Evolutionary conservation across 2,797 vertebrate species (phyloP), one percentile per base, ranked within the genome.

Genomic region (Holocentrus rufus): DNA sequence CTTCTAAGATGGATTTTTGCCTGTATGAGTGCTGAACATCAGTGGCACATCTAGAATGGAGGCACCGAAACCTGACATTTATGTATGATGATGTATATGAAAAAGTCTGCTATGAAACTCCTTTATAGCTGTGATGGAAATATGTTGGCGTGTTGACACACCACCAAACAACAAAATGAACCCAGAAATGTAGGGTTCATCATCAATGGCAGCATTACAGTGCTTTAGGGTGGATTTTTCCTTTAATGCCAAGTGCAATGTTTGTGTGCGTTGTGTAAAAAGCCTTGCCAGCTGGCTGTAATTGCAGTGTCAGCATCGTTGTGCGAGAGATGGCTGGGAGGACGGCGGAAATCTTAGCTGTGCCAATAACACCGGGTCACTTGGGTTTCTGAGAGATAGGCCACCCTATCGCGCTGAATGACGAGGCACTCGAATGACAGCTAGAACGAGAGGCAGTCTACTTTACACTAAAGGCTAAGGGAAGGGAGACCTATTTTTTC

Each of bases 341-440:
- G 62, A 62, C 22, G 2, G 49, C 71, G 71, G 77, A 85, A 67
- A 83, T 56, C 79, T 68, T 55, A 86, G 65, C 65, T 6, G 5
- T 52, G 36, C 66, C 64, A 77, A 47, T 62, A 59, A 80, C 76
- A 81, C 53, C n/a, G 7, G 74, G 74, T 78, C 66, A 76, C 49
- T 64, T 64, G 20, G 58, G 72, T 84, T 81, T 82, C 56, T 69
- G 72, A 74, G 52, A 72, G 72, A 50, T 49, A 23, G 39, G 31
- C 60, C 30, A 9, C 65, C 46, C 66, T 59, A 34, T 34, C 50
- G 64, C 23, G 0, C 49, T 68, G 69, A 82, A 85, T 69, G 85
- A 87, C 60, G 17, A 76, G 58, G 69, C 53, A 46, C 76, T 85
- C 65, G 0, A 67, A 63, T 79, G 77, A 85, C 79, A 65, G 56